Evolutionary conservation across 2,797 vertebrate species (phyloP).

Genomic region (Vultur gryphus): DNA sequence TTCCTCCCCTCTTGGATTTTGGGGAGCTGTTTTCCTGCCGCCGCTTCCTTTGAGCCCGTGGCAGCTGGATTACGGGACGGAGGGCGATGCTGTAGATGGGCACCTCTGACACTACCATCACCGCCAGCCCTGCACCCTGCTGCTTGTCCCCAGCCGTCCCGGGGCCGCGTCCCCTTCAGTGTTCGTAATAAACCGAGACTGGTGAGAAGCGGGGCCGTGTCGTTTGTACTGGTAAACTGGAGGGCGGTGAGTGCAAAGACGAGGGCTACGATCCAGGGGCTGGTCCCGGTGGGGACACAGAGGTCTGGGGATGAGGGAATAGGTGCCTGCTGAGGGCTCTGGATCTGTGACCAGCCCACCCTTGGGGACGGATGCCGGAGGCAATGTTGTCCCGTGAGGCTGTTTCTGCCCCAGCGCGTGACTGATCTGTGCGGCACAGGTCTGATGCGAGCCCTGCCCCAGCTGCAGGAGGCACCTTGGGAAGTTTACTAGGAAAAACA

Average conservation of each 20-base stretch:
- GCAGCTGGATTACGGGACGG: background rate
- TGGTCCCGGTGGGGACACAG: background rate
- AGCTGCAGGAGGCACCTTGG: background rate
- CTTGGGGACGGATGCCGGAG: background rate
- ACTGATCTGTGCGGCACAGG: too few species aligned
- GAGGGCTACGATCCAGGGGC: background rate
- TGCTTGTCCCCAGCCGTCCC: background rate
- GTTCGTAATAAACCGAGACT: slow-evolving; percentile 22
- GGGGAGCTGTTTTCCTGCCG: background rate
- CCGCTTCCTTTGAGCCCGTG: accelerated
- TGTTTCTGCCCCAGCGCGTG: background rate
- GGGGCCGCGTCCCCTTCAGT: background rate
- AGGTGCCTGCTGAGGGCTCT: background rate
- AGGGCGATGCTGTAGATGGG: background rate
- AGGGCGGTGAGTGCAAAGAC: too few species aligned
- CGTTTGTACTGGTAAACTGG: background rate
- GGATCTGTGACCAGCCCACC: background rate
- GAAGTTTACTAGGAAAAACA: background rate
- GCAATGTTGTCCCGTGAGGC: background rate
- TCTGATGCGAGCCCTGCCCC: background rate
- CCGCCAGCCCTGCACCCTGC: background rate
- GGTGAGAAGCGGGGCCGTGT: background rate
- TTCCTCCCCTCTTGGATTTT: background rate
- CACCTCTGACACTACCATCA: background rate
- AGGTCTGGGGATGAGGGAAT: background rate